These are phyloP conservation scores for Pogonocichla stellata DNA, from an alignment of 2,113 vertebrate genomes.

Conservation along the genomic window DNA sequence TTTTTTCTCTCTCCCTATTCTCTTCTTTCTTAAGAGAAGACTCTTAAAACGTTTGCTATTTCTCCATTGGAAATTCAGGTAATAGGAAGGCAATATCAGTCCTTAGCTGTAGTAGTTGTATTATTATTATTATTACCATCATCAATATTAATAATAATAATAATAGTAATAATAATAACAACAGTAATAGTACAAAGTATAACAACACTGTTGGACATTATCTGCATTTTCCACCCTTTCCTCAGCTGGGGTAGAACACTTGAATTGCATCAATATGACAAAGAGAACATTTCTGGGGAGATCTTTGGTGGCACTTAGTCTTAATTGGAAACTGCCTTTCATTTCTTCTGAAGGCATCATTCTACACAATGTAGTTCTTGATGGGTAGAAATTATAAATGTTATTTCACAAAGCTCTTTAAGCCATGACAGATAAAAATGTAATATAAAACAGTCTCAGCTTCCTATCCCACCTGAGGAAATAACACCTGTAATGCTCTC, in stretches of 20 bases:
- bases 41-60: background rate
- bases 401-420: background rate
- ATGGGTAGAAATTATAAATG: background rate
- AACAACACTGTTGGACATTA: background rate
- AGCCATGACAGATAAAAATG: background rate
- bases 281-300: background rate
- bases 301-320: background rate
- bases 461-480: background rate
- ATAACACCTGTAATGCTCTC: background rate
- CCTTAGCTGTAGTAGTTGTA: background rate
- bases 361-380: background rate
- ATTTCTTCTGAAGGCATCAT: slow-evolving; percentile 11
- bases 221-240: background rate
- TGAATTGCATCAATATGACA: slow-evolving; percentile 13
- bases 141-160: too few species aligned
- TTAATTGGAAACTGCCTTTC: slow-evolving; percentile 31
- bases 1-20: background rate
- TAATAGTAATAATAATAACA: background rate
- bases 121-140: too few species aligned
- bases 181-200: background rate
- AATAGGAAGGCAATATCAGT: background rate
- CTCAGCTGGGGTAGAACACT: background rate
- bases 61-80: background rate
- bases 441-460: background rate
- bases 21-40: background rate